Conservation (phyloP, 2,797 vertebrate genomes). For the Perdix hodgsoniae region DNA sequence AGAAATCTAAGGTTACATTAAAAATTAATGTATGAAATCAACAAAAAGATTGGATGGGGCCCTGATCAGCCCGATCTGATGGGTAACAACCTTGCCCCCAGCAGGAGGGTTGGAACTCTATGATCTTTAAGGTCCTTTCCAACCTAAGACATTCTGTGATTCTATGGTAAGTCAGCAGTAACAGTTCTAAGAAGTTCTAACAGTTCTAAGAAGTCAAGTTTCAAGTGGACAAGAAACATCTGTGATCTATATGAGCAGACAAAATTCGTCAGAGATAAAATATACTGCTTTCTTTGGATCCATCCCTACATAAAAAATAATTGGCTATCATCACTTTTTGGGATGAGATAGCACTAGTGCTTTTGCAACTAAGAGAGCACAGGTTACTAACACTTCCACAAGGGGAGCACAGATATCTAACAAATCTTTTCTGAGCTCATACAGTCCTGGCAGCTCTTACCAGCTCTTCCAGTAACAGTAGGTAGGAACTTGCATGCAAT, state of each 20-base stretch:
- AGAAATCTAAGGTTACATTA: not conserved
- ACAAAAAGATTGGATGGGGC: not conserved
- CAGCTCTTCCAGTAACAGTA: conserved; percentile 22
- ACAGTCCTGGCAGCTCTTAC: conserved; percentile 14
- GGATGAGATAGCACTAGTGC: not conserved
- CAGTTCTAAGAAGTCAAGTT: not conserved
- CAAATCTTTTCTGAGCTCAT: conserved; percentile 1
- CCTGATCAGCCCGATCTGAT: not conserved
- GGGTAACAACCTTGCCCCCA: not conserved
- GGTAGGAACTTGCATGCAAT: conserved; percentile 1
- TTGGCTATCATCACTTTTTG: not conserved
- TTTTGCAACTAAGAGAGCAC: not conserved
- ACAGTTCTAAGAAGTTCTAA: not conserved
- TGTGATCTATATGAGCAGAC: not conserved
- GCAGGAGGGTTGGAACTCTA: not conserved
- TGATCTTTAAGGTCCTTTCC: not conserved
- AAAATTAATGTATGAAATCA: not conserved
- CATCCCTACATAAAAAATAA: not conserved
- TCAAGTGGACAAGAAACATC: not conserved
- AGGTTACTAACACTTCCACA: not conserved
- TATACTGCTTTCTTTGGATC: not conserved
- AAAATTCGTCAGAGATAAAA: not conserved
- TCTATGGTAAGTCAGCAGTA: not conserved
- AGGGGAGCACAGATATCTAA: not conserved
- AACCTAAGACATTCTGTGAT: not conserved